Conservation (phyloP, 2,888 invertebrate genomes). For the Andricus quercusramuli region DNA sequence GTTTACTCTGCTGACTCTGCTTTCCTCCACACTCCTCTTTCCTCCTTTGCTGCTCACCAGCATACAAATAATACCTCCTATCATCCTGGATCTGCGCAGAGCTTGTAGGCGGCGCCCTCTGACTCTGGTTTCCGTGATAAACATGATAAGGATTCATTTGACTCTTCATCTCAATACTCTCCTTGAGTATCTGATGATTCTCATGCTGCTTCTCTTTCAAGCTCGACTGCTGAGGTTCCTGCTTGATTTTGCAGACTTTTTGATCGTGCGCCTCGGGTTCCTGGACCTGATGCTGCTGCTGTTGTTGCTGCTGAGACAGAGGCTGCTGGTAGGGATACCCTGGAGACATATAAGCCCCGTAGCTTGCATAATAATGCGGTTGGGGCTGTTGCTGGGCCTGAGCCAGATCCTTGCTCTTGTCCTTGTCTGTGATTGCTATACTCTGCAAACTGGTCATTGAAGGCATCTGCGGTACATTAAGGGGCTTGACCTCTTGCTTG, state of each 20-base stretch:
- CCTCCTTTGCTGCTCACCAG: slow-evolving; percentile 83
- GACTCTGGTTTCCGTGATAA: slow-evolving; percentile 79
- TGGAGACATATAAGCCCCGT: slow-evolving; percentile 81
- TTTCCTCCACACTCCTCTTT: slow-evolving; percentile 80
- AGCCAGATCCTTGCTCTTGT: slow-evolving; percentile 77
- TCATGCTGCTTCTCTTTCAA: slow-evolving; percentile 84
- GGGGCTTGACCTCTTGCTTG: slow-evolving; percentile 70
- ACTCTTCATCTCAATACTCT: slow-evolving; percentile 89
- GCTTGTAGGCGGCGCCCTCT: slow-evolving; percentile 63
- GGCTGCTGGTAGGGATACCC: slow-evolving; percentile 82
- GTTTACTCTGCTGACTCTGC: slow-evolving; percentile 76
- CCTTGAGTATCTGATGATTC: slow-evolving; percentile 88
- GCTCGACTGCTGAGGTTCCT: slow-evolving; percentile 79
- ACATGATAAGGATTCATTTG: slow-evolving; percentile 87
- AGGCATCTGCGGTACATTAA: slow-evolving; percentile 76
- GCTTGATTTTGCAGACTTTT: slow-evolving; percentile 74
- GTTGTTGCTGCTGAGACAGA: slow-evolving; percentile 80
- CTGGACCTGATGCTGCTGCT: slow-evolving; percentile 80
- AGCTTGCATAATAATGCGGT: slow-evolving; percentile 82
- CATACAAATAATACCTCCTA: slow-evolving; percentile 85
- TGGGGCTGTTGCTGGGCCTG: slow-evolving; percentile 87
- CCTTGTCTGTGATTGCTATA: slow-evolving; percentile 56
- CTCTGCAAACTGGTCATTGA: slow-evolving; percentile 74
- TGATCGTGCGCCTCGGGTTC: slow-evolving; percentile 82
- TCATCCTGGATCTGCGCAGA: slow-evolving; percentile 78